Conservation (phyloP, 2,888 invertebrate species). For the Caenorhabditis sp. region DNA sequence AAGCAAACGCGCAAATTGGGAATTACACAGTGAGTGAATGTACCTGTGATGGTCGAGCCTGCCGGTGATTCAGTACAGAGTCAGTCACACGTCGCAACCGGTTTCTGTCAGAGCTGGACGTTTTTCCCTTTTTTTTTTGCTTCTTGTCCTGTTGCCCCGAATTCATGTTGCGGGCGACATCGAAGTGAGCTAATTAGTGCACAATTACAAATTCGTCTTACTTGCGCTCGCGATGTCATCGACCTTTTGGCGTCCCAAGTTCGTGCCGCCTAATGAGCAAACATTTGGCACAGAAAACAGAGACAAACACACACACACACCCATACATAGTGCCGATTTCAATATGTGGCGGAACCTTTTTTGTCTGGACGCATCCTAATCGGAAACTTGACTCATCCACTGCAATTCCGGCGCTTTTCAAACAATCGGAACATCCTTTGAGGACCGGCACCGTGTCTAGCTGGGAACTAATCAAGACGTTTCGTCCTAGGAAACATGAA, state of each 20-base stretch:
- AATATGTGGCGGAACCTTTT: slow-evolving; percentile 26
- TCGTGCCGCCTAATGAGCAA: slow-evolving; percentile 38
- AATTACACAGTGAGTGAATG: slow-evolving; percentile 11
- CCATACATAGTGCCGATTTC: no score
- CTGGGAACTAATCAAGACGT: slow-evolving; percentile 4
- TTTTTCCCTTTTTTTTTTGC: neutral
- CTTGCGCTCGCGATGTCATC: slow-evolving; percentile 6
- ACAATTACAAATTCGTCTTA: slow-evolving; percentile 17
- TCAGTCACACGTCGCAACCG: slow-evolving; percentile 4
- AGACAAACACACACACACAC: slow-evolving; percentile 1
- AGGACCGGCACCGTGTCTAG: slow-evolving; percentile 1
- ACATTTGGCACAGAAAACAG: slow-evolving; percentile 7
- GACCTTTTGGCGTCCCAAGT: slow-evolving; percentile 17
- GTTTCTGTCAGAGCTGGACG: slow-evolving; percentile 8
- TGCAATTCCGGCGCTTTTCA: slow-evolving; percentile 22
- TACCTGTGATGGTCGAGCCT: slow-evolving; percentile 6
- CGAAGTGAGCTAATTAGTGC: slow-evolving; percentile 20
- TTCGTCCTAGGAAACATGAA: neutral
- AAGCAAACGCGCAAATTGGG: slow-evolving; percentile 1
- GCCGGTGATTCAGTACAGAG: slow-evolving; percentile 11
- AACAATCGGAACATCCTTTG: slow-evolving; percentile 10
- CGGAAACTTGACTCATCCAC: slow-evolving; percentile 37
- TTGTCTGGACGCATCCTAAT: slow-evolving; percentile 1
- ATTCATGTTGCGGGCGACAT: slow-evolving; percentile 1
- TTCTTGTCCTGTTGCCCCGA: neutral